These are phyloP conservation scores for Hyles lineata DNA, from an alignment of 2,888 invertebrate species.

Conservation along the genomic window DNA sequence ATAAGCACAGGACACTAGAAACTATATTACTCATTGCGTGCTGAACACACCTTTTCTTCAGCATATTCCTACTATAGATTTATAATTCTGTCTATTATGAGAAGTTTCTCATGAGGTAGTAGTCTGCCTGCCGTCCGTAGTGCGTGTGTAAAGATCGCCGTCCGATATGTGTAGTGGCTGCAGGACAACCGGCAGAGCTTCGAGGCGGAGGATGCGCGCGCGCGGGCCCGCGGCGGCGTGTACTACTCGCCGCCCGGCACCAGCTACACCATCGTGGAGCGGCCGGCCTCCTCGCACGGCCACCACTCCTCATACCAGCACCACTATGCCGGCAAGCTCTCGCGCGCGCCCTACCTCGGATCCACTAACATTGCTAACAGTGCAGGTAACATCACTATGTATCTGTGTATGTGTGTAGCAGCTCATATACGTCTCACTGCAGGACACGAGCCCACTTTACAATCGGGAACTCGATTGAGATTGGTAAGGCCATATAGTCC, in stretches of 20 bases:
- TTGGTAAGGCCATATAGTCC: no score
- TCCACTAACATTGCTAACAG: slow-evolving; percentile 86
- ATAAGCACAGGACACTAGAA: no score
- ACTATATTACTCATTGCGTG: no score
- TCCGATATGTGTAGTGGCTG: slow-evolving; percentile 65
- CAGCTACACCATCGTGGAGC: slow-evolving; percentile 94
- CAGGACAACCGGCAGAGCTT: slow-evolving; percentile 82
- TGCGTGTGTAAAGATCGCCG: slow-evolving; percentile 29
- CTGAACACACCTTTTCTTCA: no score
- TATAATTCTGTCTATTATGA: no score
- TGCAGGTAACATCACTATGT: slow-evolving; percentile 57
- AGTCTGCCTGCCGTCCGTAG: background rate
- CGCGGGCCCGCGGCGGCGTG: slow-evolving; percentile 87
- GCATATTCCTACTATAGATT: no score
- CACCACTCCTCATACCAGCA: slow-evolving; percentile 86
- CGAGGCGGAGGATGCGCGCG: slow-evolving; percentile 79
- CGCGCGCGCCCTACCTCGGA: slow-evolving; percentile 88
- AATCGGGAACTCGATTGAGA: no score
- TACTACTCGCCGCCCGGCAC: slow-evolving; percentile 96
- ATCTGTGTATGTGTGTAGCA: no score
- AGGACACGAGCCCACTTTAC: no score
- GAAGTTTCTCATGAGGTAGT: no score
- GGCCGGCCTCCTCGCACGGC: slow-evolving; percentile 89
- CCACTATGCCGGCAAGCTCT: slow-evolving; percentile 79
- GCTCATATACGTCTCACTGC: no score